Conservation (phyloP, 2,888 invertebrate species). For the Achlya flavicornis region DNA sequence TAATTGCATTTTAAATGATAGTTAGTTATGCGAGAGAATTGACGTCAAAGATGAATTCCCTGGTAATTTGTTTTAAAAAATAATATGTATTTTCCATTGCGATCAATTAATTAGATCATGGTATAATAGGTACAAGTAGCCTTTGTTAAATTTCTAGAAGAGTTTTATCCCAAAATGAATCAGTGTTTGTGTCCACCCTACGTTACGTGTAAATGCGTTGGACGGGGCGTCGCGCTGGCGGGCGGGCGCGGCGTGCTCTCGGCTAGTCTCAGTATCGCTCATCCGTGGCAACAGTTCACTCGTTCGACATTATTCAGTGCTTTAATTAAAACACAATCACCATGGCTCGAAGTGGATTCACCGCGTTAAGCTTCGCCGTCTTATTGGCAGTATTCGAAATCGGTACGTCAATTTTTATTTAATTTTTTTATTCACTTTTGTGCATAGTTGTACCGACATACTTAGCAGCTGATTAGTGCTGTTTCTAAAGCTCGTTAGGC, state of each 20-base stretch:
- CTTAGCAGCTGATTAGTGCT: not conserved
- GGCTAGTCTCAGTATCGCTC: slow-evolving; percentile 54
- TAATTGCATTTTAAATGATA: too few species aligned
- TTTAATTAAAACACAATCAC: slow-evolving; percentile 38
- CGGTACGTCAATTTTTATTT: slow-evolving; percentile 56
- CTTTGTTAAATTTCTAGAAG: not conserved
- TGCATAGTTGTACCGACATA: slow-evolving; percentile 4
- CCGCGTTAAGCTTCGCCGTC: slow-evolving; percentile 59
- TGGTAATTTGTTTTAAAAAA: too few species aligned
- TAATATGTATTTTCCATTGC: too few species aligned
- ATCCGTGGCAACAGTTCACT: slow-evolving; percentile 51
- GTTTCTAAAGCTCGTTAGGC: not conserved
- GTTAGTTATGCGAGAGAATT: too few species aligned
- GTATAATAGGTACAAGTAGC: not conserved
- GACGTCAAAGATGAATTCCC: too few species aligned
- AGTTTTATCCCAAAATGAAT: slow-evolving; percentile 3
- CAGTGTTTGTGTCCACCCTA: slow-evolving; percentile 40
- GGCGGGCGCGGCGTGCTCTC: slow-evolving; percentile 44
- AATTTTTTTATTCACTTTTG: slow-evolving; percentile 15
- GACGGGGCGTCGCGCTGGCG: slow-evolving; percentile 65
- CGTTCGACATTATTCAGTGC: slow-evolving; percentile 39
- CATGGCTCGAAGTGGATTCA: slow-evolving; percentile 65
- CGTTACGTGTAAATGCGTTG: slow-evolving; percentile 62
- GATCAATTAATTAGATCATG: too few species aligned
- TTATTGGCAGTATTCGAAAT: slow-evolving; percentile 69